Evolutionary conservation across 2,113 vertebrate species (phyloP).

Genomic region (Gambusia holbrooki): DNA sequence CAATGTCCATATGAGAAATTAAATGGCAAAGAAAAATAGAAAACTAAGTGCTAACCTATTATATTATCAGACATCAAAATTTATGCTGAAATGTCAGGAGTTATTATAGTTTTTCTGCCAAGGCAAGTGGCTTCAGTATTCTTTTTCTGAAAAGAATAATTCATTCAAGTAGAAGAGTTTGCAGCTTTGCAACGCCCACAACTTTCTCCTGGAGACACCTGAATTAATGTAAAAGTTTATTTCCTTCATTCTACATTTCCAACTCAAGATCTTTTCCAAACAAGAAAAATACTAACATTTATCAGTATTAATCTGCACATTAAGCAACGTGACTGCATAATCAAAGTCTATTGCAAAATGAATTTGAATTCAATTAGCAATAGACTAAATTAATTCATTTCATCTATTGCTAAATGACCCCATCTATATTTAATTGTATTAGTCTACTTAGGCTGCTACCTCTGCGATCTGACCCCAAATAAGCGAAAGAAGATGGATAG

Average conservation of each 20-base stretch:
- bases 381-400: no score
- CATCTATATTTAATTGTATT: no score
- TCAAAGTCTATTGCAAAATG: neutral
- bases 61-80: neutral
- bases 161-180: neutral
- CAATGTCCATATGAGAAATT: neutral
- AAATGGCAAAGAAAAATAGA: constrained; percentile 17
- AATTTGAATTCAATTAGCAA: no score
- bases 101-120: neutral
- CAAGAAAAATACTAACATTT: neutral
- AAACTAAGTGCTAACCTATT: neutral
- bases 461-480: no score
- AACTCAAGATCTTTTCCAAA: neutral
- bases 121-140: neutral
- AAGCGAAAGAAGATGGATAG: no score
- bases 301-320: neutral
- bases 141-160: neutral
- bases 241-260: neutral
- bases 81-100: neutral
- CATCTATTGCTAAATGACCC: no score
- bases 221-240: no score
- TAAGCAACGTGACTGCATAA: neutral
- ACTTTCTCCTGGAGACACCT: neutral
- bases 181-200: neutral
- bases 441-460: no score